phyloP scores from a whole-genome alignment of 2,888 invertebrate genomes.

The Caenorhabditis sp. region DNA sequence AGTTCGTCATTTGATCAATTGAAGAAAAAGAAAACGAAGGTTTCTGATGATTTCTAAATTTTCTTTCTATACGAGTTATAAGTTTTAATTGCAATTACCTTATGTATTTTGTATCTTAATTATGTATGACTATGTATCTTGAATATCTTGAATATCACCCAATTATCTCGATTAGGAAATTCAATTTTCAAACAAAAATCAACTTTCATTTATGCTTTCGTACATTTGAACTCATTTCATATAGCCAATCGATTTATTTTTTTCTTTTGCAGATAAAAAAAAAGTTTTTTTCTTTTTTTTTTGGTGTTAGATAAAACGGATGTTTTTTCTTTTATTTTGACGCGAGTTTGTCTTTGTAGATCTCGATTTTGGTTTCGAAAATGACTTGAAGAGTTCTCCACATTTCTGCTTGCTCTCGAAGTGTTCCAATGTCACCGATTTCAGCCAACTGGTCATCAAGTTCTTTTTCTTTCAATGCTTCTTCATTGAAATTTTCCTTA shows the following conservation, averaged over 20 bases:
- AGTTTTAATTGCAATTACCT: too few relatives aligned
- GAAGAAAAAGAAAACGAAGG: neutral
- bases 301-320: too few relatives aligned
- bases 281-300: neutral
- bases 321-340: neutral
- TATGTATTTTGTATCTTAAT: too few relatives aligned
- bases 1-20: conserved; percentile 74
- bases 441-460: conserved; percentile 4
- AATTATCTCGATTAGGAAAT: neutral
- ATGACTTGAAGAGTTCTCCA: conserved; percentile 20
- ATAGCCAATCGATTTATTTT: neutral
- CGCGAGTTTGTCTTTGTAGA: conserved; percentile 13
- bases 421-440: conserved; percentile 15
- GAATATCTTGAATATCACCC: neutral
- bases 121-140: too few relatives aligned
- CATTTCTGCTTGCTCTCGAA: conserved; percentile 15
- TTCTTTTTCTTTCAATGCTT: neutral
- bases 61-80: neutral
- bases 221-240: neutral
- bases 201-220: neutral
- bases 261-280: neutral
- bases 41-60: neutral
- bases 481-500: neutral
- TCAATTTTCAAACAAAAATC: neutral
- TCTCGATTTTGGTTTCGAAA: conserved; percentile 21